phyloP scores from a whole-genome alignment of 2,797 vertebrate species.

The Ispidina picta region DNA sequence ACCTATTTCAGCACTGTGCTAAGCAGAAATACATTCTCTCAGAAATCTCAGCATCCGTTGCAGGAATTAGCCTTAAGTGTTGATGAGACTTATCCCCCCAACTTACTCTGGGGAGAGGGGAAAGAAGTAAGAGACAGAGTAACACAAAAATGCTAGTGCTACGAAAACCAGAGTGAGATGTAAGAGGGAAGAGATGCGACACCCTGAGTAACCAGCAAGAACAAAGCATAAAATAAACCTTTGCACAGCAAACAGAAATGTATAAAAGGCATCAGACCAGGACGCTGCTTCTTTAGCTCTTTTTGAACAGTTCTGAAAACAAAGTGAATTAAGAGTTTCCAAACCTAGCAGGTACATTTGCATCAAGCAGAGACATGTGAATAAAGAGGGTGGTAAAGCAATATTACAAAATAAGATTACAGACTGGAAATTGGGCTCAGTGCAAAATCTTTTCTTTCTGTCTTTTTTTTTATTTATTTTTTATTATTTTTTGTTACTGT shows the following conservation, averaged over 20 bases:
- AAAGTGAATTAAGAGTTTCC: slow-evolving; percentile 40
- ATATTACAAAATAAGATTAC: slow-evolving; percentile 64
- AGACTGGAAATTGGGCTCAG: slow-evolving; percentile 65
- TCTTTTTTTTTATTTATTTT: neutral
- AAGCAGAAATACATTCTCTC: neutral
- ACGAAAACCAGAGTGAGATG: neutral
- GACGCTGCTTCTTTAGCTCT: neutral
- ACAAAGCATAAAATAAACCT: slow-evolving; percentile 12
- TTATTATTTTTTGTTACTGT: slow-evolving; percentile 29
- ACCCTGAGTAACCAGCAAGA: neutral
- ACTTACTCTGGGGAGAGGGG: neutral
- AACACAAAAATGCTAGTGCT: neutral
- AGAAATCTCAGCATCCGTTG: neutral
- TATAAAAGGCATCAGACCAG: neutral
- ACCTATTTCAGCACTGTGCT: neutral
- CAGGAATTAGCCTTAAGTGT: neutral
- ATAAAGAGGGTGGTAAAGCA: slow-evolving; percentile 51
- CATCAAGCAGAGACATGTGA: slow-evolving; percentile 52
- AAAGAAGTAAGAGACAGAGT: neutral
- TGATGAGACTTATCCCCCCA: neutral
- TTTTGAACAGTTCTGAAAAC: neutral
- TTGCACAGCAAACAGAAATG: neutral
- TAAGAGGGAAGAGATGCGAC: neutral
- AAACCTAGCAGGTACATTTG: slow-evolving; percentile 54
- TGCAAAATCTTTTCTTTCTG: neutral